Evolutionary conservation across 2,113 vertebrate species (phyloP).

Genomic region (Cyanoderma ruficeps): DNA sequence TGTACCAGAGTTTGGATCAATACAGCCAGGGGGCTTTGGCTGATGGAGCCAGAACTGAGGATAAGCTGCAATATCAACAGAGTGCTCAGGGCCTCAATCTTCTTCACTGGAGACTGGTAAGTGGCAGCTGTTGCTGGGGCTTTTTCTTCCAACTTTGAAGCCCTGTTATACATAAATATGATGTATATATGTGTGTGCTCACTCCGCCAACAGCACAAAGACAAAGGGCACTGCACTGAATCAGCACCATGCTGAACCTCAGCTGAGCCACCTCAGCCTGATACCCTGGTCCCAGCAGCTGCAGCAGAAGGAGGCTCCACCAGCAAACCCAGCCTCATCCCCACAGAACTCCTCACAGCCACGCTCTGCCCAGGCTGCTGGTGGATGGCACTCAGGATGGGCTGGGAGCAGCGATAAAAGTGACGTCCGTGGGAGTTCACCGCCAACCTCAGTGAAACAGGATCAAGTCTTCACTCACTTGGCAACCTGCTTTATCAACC

Average conservation of each 20-base stretch:
- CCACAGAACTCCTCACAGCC: background rate
- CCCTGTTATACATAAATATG: background rate
- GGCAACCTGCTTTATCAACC: constrained; percentile 42
- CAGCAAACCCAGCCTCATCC: background rate
- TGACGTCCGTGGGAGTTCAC: background rate
- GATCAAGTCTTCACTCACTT: constrained; percentile 35
- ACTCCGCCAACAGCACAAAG: background rate
- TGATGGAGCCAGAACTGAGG: background rate
- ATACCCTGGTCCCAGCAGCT: background rate
- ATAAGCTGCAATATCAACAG: rapidly evolving
- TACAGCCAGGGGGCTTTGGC: background rate
- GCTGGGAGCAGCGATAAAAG: background rate
- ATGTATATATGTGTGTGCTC: background rate
- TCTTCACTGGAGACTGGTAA: background rate
- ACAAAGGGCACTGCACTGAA: background rate
- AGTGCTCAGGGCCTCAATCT: background rate
- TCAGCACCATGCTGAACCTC: background rate
- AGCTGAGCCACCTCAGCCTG: background rate
- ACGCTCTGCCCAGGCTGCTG: background rate
- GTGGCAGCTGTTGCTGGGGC: background rate
- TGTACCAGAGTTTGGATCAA: rapidly evolving
- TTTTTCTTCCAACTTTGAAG: background rate
- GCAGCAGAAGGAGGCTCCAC: background rate
- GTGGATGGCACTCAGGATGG: background rate
- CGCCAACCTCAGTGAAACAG: background rate